phyloP scores from a whole-genome alignment of 2,113 vertebrate genomes.

The Anhinga rufa region DNA sequence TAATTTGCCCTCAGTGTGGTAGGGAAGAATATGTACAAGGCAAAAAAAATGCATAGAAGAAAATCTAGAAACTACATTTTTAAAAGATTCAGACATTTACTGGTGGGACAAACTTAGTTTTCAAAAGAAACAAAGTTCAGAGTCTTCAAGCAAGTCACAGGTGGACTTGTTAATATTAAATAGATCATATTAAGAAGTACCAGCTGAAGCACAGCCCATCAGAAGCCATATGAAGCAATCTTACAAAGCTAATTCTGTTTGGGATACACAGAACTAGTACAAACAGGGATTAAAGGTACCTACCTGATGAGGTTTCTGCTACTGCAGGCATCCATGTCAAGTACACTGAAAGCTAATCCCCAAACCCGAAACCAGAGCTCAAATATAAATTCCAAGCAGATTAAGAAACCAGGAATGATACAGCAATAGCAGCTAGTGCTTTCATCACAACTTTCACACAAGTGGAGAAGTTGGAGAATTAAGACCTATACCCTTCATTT shows the following conservation, averaged over 20 bases:
- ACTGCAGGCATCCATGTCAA: neutral
- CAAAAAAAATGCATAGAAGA: neutral
- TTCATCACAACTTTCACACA: neutral
- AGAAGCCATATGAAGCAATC: neutral
- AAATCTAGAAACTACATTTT: neutral
- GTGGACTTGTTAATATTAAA: neutral
- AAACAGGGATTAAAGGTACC: neutral
- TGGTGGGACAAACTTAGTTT: neutral
- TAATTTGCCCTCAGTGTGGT: neutral
- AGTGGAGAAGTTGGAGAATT: neutral
- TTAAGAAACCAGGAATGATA: neutral
- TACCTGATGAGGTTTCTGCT: neutral
- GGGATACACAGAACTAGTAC: neutral
- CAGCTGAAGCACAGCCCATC: neutral
- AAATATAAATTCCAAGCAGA: neutral
- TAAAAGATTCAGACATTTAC: neutral
- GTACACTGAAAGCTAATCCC: neutral
- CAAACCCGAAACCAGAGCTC: neutral
- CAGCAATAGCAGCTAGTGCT: neutral
- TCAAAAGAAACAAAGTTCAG: neutral
- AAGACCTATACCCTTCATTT: neutral
- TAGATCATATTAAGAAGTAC: neutral
- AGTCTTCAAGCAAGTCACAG: neutral
- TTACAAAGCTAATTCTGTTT: neutral
- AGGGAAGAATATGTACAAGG: neutral